Base-by-base conservation (phyloP, 2,888 invertebrate species). In the Caprella mutica region DNA sequence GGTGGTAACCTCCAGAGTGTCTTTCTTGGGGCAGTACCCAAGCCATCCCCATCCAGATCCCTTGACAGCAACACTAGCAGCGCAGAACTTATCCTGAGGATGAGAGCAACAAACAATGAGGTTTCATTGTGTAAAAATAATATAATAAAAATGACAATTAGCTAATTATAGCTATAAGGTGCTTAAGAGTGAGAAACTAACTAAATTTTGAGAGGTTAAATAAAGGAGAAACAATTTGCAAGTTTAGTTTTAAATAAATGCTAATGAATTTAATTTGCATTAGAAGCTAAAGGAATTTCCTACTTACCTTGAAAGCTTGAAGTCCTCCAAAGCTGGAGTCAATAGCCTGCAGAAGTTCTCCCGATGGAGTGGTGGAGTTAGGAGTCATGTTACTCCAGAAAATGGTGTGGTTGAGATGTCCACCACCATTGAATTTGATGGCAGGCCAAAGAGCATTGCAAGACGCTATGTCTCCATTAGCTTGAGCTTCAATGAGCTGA, bases 1-100 rank as follows among this genome's bases (percentile, higher is more conserved):
- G 2, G 90, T 83, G 6, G 84, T 83, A 67, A 98, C 80, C 71
- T 86, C 83, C 30, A 97, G 75, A 65, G 79, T 79, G 67, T 84
- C 83, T 54, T 80, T 78, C 67, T 81, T 80, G 67, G 83, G 82
- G 73, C 90, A 87, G 71, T 82, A 93, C 0, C 92, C 97, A 1
- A 99, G 79, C 98, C 98, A 99, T 39, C 92, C 97, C 98, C 98
- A 99, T 1, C 98, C 98, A 4, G 96, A 97, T 2, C 98, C 98
- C 72, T 96, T 94, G 30, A 99, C 84, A 0, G 80, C 94, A 2
- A 93, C 71, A 40, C 94, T 83, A 0, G 84, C 75, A 1, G 85
- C 77, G 1, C 85, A 80, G 59, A 99, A 73, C 68, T 84, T 80
- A 66, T 83, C 85, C 73, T 94, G 92, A 78, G n/a, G n/a, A n/a